Evolutionary conservation across 2,113 vertebrate genomes (phyloP).

Genomic region (Turdus rufiventris): DNA sequence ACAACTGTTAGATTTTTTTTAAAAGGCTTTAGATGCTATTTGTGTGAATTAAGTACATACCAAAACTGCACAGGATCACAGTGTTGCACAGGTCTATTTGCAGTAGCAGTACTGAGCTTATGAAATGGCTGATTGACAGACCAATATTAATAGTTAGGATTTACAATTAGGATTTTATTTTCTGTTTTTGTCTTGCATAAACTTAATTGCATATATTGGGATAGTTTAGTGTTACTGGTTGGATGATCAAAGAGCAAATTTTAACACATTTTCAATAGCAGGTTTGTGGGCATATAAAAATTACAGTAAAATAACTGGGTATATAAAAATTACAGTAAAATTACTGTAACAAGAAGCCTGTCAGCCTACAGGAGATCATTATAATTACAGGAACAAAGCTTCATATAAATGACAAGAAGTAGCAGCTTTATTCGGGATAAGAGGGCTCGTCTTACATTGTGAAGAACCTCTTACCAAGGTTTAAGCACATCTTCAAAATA

Average conservation of each 20-base stretch:
- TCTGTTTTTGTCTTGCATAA: not conserved
- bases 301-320: not conserved
- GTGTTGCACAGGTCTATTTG: not conserved
- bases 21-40: not conserved
- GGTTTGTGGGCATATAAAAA: not conserved
- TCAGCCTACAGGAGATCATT: not conserved
- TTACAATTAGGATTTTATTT: not conserved
- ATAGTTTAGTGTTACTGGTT: not conserved
- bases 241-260: not conserved
- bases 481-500: not conserved
- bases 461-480: not conserved
- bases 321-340: not conserved
- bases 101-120: not conserved
- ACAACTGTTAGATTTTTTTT: not conserved
- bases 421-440: not conserved
- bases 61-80: not conserved
- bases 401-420: accelerated
- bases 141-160: not conserved
- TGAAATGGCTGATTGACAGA: not conserved
- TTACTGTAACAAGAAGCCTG: not conserved
- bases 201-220: not conserved
- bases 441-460: accelerated
- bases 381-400: not conserved
- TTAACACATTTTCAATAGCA: not conserved
- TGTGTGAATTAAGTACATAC: accelerated